Base-by-base conservation (phyloP, 2,797 vertebrate genomes). In the Streptopelia turtur region DNA sequence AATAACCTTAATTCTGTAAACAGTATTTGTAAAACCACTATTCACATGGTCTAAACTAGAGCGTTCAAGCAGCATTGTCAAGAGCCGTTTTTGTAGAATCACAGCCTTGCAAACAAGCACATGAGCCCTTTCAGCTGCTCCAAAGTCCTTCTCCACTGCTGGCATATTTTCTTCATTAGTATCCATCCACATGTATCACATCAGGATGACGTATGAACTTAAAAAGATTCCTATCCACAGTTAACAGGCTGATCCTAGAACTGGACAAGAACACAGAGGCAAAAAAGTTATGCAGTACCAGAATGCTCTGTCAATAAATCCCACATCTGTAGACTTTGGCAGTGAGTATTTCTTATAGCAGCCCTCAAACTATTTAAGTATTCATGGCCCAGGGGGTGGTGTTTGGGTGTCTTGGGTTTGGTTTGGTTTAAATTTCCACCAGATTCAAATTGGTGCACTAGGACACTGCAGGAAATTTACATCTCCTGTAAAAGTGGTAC, bases 261-360 rank as follows among this genome's bases (percentile, higher is more conserved):
- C 9, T 6, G 8, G 7, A 8, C 33, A 30, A 78, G 74, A 12
- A 85, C 4, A 7, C 20, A 43, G 50, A 6, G 13, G 49, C 41
- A 45, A 76, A 81, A 41, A n/a, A 35, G 15, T 35, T 11, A 68
- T 0, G 4, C 28, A 53, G 17, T 1, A 0, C 27, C 68, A 68
- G 28, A 77, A 66, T 21, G 53, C 25, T 18, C 57, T 57, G 11
- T 16, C 50, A 81, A 27, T 61, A 27, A 86, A 78, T 75, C n/a
- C 50, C 22, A 9, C 1, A 2, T n/a, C 93, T 68, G 31, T 14
- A 76, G 30, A 41, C 39, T 69, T n/a, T 27, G 39, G 25, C 33
- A 60, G 15, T 53, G 79, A 69, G 4, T 49, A 77, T 7, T 83
- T 90, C 50, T 68, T 31, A 88, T 1, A 68, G 57, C n/a, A 79